phyloP scores from a whole-genome alignment of 2,888 invertebrate genomes.

The Nephrotoma flavescens region DNA sequence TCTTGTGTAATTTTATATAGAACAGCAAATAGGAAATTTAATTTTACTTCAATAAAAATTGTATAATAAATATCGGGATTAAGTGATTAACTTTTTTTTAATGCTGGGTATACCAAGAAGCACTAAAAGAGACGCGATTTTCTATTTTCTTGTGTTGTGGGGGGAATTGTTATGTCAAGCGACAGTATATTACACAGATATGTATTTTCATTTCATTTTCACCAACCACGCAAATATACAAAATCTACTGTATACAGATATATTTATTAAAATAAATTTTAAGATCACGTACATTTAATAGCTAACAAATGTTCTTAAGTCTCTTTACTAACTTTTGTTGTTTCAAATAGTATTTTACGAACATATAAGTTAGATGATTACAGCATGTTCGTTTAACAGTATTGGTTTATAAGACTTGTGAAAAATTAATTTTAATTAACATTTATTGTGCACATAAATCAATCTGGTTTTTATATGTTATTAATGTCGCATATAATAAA shows the following conservation, averaged over 20 bases:
- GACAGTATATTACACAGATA: not conserved
- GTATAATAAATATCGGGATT: not conserved
- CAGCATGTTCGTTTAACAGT: not conserved
- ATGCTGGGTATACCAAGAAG: not conserved
- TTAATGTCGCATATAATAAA: not conserved
- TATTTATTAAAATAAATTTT: not conserved
- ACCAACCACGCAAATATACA: not conserved
- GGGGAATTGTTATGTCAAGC: not conserved
- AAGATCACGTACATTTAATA: not conserved
- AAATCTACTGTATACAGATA: no score
- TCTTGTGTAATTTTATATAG: not conserved
- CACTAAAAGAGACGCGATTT: not conserved
- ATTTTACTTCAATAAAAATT: not conserved
- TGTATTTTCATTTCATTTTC: not conserved
- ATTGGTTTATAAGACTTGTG: not conserved
- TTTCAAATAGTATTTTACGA: not conserved
- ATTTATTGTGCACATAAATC: not conserved
- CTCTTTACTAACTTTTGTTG: not conserved
- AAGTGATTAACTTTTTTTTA: not conserved
- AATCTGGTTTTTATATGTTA: not conserved
- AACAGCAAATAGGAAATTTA: not conserved
- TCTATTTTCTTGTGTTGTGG: not conserved
- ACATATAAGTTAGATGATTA: not conserved
- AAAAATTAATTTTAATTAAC: not conserved
- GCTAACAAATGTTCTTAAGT: not conserved